Base-by-base conservation (phyloP, 2,113 vertebrate genomes). In the Eudyptes chrysolophus region DNA sequence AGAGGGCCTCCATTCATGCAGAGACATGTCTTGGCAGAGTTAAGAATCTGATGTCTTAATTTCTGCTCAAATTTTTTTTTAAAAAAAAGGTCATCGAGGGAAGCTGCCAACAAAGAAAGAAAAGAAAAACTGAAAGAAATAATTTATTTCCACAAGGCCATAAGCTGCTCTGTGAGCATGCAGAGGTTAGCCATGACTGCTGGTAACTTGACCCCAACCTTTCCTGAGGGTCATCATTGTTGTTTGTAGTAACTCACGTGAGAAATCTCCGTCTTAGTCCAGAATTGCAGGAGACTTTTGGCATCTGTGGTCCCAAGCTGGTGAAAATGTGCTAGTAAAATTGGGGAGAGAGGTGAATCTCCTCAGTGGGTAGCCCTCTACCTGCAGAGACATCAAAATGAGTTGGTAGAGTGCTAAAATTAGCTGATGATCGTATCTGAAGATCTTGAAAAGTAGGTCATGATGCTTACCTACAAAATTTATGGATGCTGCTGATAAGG, bases 381-480 rank as follows among this genome's bases (percentile, higher is more conserved):
- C 32, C 6, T 1, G 10, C 18, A 38, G 51, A 62, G 16, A 84
- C 46, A 87, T 79, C 57, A 82, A 70, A 93, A 91, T 72, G 58
- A 85, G 40, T 75, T 78, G 82, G 34, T 19, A 11, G 40, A 72
- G 48, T 32, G 54, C 65, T 95, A 95, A 95, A 97, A 96, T 76
- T 92, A 95, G 60, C 57, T 66, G 60, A 5, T 61, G 19, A 42
- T 75, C 3, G 0, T 48, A 64, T 64, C 65, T 94, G 57, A 85
- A 94, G 61, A 26, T 79, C 84, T 78, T 89, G 55, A 85, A 91
- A 89, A 92, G 57, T 55, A 90, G 79, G 89, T 89, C 66, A 58
- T 0, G 0, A 55, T 42, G 55, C 55, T 96, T 11, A 22, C 13
- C 24, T n/a, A 18, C 25, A 72, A 57, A 83, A 93, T 60, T 9